Evolutionary conservation across 2,888 invertebrate genomes (phyloP).

Genomic region (Argyresthia goedartella): DNA sequence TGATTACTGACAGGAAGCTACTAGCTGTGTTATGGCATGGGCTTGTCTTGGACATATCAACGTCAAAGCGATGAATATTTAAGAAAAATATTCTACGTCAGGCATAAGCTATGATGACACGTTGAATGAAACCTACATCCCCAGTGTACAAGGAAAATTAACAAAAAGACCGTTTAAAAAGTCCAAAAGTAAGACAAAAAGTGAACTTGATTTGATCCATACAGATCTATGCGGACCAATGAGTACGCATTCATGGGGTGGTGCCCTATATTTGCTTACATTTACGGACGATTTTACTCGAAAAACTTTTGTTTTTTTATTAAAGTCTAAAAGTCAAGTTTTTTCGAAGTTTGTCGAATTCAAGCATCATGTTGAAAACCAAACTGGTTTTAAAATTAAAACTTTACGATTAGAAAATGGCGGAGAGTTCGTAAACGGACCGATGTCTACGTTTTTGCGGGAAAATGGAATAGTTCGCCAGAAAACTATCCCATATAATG

Average conservation of each 20-base stretch:
- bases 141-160: background rate
- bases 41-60: background rate
- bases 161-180: background rate
- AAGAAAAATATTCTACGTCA: background rate
- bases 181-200: background rate
- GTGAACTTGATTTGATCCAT: background rate
- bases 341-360: background rate
- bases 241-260: conserved; percentile 2
- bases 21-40: background rate
- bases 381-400: background rate
- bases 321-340: background rate
- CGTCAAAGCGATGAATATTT: background rate
- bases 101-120: background rate
- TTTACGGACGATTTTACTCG: conserved; percentile 2
- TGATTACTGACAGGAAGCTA: background rate
- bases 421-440: background rate
- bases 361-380: background rate
- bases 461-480: conserved; percentile 10
- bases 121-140: background rate
- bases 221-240: too few relatives aligned
- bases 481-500: conserved; percentile 18
- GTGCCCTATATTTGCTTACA: background rate
- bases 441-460: background rate
- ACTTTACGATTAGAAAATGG: background rate
- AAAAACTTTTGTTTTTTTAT: background rate